phyloP scores from a whole-genome alignment of 2,797 vertebrate genomes.

The Fratercula arctica region DNA sequence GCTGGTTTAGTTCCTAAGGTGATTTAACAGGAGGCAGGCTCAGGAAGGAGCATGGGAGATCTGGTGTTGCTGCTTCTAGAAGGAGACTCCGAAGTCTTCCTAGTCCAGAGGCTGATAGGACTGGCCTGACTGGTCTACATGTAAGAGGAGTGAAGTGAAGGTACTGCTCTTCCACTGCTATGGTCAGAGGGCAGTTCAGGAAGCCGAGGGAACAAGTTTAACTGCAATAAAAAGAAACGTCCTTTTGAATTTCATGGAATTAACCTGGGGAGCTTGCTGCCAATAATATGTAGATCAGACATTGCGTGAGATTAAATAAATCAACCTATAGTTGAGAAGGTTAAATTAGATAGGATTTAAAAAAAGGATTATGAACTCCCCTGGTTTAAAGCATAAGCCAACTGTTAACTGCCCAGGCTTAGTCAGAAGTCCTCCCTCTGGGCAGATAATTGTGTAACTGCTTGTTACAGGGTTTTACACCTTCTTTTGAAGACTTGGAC shows the following conservation, averaged over 20 bases:
- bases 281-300: neutral
- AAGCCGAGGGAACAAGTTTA: neutral
- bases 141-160: neutral
- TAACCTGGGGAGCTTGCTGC: neutral
- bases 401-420: conserved; percentile 54
- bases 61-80: neutral
- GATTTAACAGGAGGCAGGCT: neutral
- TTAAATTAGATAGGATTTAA: conserved; percentile 57
- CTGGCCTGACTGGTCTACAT: neutral
- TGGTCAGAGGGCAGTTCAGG: neutral
- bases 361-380: conserved; percentile 23
- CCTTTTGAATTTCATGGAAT: neutral
- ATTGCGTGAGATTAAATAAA: conserved; percentile 22
- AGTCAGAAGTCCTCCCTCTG: conserved; percentile 33
- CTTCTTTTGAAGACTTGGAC: conserved; percentile 30
- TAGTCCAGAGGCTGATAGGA: neutral
- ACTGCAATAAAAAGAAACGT: neutral
- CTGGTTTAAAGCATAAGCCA: conserved; percentile 34
- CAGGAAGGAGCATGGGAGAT: neutral
- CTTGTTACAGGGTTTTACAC: conserved; percentile 31
- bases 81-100: neutral
- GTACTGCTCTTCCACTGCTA: accelerated
- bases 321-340: conserved; percentile 47
- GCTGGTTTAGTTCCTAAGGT: neutral
- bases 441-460: conserved; percentile 38